A percentile compares a stretch with the other conserved stretches of the same genome.
Evolutionary conservation across 2,888 invertebrate species (phyloP).

Genomic region (Phrixothrix hirtus): DNA sequence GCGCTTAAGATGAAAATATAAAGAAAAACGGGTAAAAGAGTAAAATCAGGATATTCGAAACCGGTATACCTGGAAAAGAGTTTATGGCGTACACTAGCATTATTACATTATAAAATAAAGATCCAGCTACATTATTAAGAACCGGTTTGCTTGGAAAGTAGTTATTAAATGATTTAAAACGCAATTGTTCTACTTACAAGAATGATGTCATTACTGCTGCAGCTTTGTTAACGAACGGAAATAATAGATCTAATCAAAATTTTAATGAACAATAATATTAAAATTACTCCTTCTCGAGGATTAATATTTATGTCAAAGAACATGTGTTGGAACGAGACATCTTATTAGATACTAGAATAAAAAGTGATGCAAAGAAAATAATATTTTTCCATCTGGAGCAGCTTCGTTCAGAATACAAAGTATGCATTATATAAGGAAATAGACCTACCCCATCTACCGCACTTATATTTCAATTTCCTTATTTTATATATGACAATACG

Average conservation of each 20-base stretch:
- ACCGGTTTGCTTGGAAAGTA: slow-evolving; percentile 50
- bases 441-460: slow-evolving; percentile 46
- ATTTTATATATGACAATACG: slow-evolving; percentile 41
- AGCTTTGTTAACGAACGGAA: slow-evolving; percentile 35
- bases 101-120: slow-evolving; percentile 43
- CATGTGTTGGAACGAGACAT: slow-evolving; percentile 40
- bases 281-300: slow-evolving; percentile 34
- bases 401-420: slow-evolving; percentile 53
- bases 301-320: slow-evolving; percentile 33
- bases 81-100: neutral
- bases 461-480: slow-evolving; percentile 53
- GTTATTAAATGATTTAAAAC: slow-evolving; percentile 52
- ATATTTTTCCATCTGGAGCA: slow-evolving; percentile 54
- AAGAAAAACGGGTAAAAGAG: no score
- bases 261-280: slow-evolving; percentile 27
- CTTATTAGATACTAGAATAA: slow-evolving; percentile 46
- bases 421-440: slow-evolving; percentile 52
- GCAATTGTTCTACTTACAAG: slow-evolving; percentile 51
- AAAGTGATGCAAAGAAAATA: slow-evolving; percentile 53
- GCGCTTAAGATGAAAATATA: slow-evolving; percentile 12
- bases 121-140: slow-evolving; percentile 44
- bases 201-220: slow-evolving; percentile 49
- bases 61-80: neutral
- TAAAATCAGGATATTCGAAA: no score
- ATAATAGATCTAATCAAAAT: slow-evolving; percentile 31